Conservation (phyloP, 2,113 vertebrate species). For the Ascaphus truei region DNA sequence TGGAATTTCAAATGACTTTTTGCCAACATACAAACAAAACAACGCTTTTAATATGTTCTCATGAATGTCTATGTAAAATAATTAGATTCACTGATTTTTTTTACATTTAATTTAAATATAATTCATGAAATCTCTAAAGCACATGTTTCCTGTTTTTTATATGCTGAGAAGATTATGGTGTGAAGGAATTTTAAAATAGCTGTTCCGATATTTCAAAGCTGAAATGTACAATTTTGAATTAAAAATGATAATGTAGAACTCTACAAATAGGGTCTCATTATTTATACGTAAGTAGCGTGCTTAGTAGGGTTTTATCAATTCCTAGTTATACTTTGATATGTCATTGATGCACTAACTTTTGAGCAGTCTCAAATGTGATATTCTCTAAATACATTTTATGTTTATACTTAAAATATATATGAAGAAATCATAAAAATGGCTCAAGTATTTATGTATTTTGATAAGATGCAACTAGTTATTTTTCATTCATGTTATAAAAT, state of each 20-base stretch:
- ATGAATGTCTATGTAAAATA: not conserved
- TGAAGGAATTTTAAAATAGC: constrained; percentile 23
- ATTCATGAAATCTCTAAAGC: constrained; percentile 7
- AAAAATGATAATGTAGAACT: not conserved
- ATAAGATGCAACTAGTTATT: constrained; percentile 17
- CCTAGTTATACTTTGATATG: not conserved
- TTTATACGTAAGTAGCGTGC: constrained; percentile 15
- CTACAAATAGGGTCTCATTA: not conserved
- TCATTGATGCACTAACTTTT: not conserved
- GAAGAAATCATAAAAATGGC: not conserved
- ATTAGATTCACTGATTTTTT: not conserved
- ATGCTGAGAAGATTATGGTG: not conserved
- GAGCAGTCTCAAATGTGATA: constrained; percentile 3
- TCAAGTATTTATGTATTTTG: constrained; percentile 30
- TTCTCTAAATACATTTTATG: constrained; percentile 26
- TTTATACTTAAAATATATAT: constrained; percentile 21
- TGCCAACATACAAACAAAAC: not conserved
- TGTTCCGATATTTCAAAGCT: not conserved
- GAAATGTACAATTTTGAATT: not conserved
- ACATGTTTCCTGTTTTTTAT: constrained; percentile 7
- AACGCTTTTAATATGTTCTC: not conserved
- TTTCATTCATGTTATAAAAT: constrained; percentile 19
- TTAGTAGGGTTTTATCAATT: not conserved
- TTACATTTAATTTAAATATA: not conserved
- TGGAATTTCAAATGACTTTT: constrained; percentile 11